Evolutionary conservation across 1,140 invertebrate species (phyloP), one percentile per base, ranked within the genome.

Genomic region (Chrysoperla carnea): DNA sequence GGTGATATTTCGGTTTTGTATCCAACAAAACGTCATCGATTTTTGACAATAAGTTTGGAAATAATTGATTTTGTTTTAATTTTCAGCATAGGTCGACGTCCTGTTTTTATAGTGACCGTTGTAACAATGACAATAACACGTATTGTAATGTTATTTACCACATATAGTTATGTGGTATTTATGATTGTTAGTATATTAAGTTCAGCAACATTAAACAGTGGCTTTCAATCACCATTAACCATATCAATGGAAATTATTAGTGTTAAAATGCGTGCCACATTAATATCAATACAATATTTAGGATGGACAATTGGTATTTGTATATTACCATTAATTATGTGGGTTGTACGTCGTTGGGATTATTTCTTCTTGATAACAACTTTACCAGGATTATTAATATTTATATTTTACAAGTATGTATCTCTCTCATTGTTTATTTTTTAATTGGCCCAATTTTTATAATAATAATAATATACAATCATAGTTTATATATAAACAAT

Each of bases 311-410:
- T 65, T 17, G 71, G 71, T 15, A 57, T 73, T 11, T 64, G 64
- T 36, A 17, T 69, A 23, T 59, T 74, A 59, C 67, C 72, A 1
- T 50, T 74, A 37, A 48, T 74, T 4, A 70, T 62, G 53, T 76
- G 73, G 73, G 62, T 60, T 52, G 43, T 68, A 29, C 53, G 64
- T 48, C 62, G 70, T 49, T 75, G 73, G 73, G 59, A 63, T 43
- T 47, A 54, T 44, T 72, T 72, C 49, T 57, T 51, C 17, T 27
- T 55, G 9, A 41, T 48, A 6, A 53, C 55, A 6, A 53, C 48
- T 4, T 33, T 57, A 9, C 55, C 56, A 11, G 48, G 48, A 29
- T 40, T 45, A 2, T 4, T 52, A 8, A 57, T 54, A 40, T 36
- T 58, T 15, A 49, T 56, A 9, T 35, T 40, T 15, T 31, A 31